phyloP scores from a whole-genome alignment of 1,140 invertebrate genomes.

The Nephila pilipes region DNA sequence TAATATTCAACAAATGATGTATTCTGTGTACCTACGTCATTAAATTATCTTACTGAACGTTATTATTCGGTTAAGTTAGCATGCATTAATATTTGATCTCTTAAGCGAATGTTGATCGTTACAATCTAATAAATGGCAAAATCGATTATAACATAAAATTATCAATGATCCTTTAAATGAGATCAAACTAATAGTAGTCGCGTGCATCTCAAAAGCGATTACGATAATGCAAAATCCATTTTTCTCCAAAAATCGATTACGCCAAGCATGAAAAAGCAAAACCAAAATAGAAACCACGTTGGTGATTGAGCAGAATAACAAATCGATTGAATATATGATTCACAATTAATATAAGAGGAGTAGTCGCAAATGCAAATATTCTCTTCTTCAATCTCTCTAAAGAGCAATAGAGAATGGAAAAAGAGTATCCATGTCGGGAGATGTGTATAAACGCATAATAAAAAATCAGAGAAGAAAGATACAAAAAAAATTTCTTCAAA shows the following conservation, averaged over 20 bases:
- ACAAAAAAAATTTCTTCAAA: conserved; percentile 32
- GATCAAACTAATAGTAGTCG: neutral
- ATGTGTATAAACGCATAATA: conserved; percentile 35
- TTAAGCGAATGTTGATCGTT: too few relatives aligned
- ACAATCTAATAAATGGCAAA: too few relatives aligned
- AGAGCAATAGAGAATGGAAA: neutral
- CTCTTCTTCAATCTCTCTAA: conserved; percentile 2
- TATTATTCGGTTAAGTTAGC: too few relatives aligned
- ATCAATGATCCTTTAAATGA: neutral
- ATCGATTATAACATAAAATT: neutral
- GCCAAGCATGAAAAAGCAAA: neutral
- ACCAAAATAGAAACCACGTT: neutral
- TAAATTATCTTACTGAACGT: too few relatives aligned
- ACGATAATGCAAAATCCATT: conserved; percentile 7
- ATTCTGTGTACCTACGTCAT: too few relatives aligned
- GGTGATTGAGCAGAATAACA: conserved; percentile 38
- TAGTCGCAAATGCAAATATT: conserved; percentile 5
- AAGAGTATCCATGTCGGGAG: neutral
- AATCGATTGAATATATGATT: conserved; percentile 36
- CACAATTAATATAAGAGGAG: conserved; percentile 31
- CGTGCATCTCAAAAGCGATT: neutral
- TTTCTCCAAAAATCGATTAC: neutral
- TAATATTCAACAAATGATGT: too few relatives aligned
- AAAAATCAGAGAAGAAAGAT: conserved; percentile 15
- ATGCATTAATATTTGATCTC: too few relatives aligned